Conservation (phyloP, 2,888 invertebrate species). For the Drosophila tripunctata region DNA sequence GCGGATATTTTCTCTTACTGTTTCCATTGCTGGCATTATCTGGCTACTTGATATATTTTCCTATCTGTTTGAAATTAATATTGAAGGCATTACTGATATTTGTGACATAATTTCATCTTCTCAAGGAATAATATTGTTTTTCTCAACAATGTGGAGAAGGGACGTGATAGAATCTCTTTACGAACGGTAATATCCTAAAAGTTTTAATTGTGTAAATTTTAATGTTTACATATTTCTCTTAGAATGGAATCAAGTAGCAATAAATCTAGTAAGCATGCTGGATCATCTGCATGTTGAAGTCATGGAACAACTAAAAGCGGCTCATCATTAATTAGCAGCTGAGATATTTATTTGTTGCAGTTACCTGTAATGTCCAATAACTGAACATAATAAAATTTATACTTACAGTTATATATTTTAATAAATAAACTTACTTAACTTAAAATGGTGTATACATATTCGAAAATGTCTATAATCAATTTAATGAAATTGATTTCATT, state of each 20-base stretch:
- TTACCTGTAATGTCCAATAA: too few relatives aligned
- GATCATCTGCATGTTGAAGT: too few relatives aligned
- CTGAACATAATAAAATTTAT: too few relatives aligned
- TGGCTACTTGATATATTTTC: neutral
- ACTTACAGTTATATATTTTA: too few relatives aligned
- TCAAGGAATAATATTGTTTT: neutral
- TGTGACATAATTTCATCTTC: neutral
- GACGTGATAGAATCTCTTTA: neutral
- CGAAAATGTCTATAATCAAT: too few relatives aligned
- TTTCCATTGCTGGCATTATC: neutral
- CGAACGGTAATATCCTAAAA: neutral
- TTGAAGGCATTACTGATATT: neutral
- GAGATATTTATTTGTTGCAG: too few relatives aligned
- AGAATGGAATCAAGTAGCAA: neutral
- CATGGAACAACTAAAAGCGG: too few relatives aligned
- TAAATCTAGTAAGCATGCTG: too few relatives aligned
- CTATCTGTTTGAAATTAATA: neutral
- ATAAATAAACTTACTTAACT: too few relatives aligned
- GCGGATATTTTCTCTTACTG: neutral
- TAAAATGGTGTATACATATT: too few relatives aligned
- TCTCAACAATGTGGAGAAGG: neutral
- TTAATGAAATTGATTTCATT: too few relatives aligned
- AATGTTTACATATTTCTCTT: neutral
- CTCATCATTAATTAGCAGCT: too few relatives aligned
- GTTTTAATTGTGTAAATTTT: neutral